Conservation (phyloP, 1,140 invertebrate genomes). For the Drosophila nigrodunni region DNA sequence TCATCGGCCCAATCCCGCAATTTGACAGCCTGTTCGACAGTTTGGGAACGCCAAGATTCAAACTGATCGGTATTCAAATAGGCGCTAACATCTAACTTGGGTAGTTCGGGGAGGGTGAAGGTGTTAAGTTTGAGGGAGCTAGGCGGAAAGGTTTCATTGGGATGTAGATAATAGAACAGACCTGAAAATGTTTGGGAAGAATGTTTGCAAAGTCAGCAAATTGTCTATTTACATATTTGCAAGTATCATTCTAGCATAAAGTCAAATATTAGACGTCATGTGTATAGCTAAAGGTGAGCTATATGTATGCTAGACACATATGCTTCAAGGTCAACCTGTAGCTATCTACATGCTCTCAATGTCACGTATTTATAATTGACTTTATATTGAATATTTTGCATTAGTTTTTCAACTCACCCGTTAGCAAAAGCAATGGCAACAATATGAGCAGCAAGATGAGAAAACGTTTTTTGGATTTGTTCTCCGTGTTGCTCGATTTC, state of each 20-base stretch:
- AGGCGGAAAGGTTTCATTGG: slow-evolving; percentile 81
- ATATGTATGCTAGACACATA: slow-evolving; percentile 30
- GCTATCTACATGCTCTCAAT: slow-evolving; percentile 25
- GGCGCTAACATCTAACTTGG: slow-evolving; percentile 65
- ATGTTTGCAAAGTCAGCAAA: slow-evolving; percentile 34
- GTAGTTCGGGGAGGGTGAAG: slow-evolving; percentile 66
- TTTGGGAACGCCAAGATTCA: slow-evolving; percentile 60
- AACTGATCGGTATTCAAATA: slow-evolving; percentile 72
- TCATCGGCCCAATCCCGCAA: slow-evolving; percentile 79
- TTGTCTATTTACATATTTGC: slow-evolving; percentile 1
- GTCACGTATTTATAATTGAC: slow-evolving; percentile 56
- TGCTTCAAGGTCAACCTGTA: slow-evolving; percentile 44
- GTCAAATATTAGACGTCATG: slow-evolving; percentile 59
- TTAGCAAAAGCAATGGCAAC: slow-evolving; percentile 85
- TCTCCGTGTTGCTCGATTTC: slow-evolving; percentile 66
- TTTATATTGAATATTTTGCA: slow-evolving; percentile 36
- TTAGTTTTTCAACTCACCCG: slow-evolving; percentile 83
- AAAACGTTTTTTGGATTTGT: slow-evolving; percentile 79
- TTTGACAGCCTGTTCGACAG: slow-evolving; percentile 69
- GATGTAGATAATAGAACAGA: slow-evolving; percentile 82
- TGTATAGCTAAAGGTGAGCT: slow-evolving; percentile 47
- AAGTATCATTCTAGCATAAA: slow-evolving; percentile 35
- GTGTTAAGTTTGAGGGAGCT: slow-evolving; percentile 64
- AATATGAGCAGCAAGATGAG: slow-evolving; percentile 83
- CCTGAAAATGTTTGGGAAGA: slow-evolving; percentile 65